Evolutionary conservation across 2,113 vertebrate species (phyloP), one percentile per base, ranked within the genome.

Genomic region (Pipra filicauda): DNA sequence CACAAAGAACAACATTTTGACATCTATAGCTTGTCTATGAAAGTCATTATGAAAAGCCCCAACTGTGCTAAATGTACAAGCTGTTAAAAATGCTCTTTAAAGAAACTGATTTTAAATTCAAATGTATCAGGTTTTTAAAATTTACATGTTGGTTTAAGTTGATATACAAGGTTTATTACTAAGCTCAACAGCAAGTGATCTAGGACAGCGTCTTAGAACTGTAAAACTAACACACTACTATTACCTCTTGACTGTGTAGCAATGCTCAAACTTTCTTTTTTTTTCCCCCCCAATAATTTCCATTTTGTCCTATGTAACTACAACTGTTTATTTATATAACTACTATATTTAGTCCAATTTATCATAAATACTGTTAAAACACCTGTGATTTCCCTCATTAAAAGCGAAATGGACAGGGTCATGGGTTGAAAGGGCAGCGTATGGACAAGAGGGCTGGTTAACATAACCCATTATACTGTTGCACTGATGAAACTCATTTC

Each of bases 311-410:
- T 83, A 65, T 23, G 33, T 65, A 90, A 72, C 73, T 85, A 70
- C 31, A 81, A 78, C 55, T 52, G 80, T 49, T 96, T 97, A 91
- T 85, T 92, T 89, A 93, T 61, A 94, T 64, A 88, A 66, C 89
- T 95, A 92, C 87, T 97, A 69, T 58, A 94, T 96, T 96, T 97
- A 96, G 71, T 46, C 85, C 30, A 43, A 96, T 96, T 97, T 96
- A 89, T 72, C 74, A 93, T 82, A 97, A 97, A 97, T 95, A 90
- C 78, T 92, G 88, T 97, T 97, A 70, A 95, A 98, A 97, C 96
- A 98, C 97, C 97, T 98, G 97, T 98, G 97, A 96, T 97, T 98
- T 97, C 72, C 90, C 92, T 97, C 91, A 97, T 97, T 98, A 97
- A 95, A 87, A 81, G 58, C 11, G 97, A 95, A 97, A 97, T 71